Percentiles rank a stretch among this genome's conserved stretches.
phyloP scores from a whole-genome alignment of 30 jellyfish, hydroid and myxozoan species.

The Haliclystus octoradiatus region DNA sequence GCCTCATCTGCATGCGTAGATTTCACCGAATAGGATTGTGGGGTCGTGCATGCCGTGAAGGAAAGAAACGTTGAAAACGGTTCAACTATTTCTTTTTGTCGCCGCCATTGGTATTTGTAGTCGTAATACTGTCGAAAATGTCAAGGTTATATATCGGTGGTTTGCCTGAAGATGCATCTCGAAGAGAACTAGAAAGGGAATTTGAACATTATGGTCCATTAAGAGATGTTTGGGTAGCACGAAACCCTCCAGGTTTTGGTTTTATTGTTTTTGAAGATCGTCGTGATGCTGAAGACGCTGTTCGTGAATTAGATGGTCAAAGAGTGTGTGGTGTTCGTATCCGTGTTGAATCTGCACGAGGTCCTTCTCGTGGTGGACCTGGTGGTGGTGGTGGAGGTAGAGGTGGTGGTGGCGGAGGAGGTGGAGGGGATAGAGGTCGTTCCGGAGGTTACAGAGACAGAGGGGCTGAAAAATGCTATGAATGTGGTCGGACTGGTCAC shows the following conservation, averaged over 20 bases:
- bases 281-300: slow-evolving; percentile 99
- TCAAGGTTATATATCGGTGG: slow-evolving; percentile 93
- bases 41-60: too few relatives aligned
- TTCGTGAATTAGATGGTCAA: slow-evolving; percentile 92
- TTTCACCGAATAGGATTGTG: too few relatives aligned
- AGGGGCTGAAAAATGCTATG: slow-evolving; percentile 55
- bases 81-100: too few relatives aligned
- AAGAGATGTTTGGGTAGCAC: slow-evolving; percentile 98
- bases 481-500: slow-evolving; percentile 90
- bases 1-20: too few relatives aligned
- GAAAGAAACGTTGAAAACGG: too few relatives aligned
- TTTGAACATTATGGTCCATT: slow-evolving; percentile 84
- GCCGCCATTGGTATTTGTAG: too few relatives aligned
- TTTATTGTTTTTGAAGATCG: slow-evolving; percentile 82
- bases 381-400: slow-evolving; percentile 50
- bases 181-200: slow-evolving; percentile 91
- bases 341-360: slow-evolving; percentile 91
- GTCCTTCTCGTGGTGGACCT: slow-evolving; percentile 78
- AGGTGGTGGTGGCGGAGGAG: slow-evolving; percentile 25
- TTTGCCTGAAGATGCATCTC: slow-evolving; percentile 92
- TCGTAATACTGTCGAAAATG: slow-evolving; percentile 19
- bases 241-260: slow-evolving; percentile 99
- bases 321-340: slow-evolving; percentile 85
- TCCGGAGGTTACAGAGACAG: too few relatives aligned
- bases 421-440: slow-evolving; percentile 13